Conservation (phyloP, 1,140 invertebrate genomes). For the Artemia franciscana region DNA sequence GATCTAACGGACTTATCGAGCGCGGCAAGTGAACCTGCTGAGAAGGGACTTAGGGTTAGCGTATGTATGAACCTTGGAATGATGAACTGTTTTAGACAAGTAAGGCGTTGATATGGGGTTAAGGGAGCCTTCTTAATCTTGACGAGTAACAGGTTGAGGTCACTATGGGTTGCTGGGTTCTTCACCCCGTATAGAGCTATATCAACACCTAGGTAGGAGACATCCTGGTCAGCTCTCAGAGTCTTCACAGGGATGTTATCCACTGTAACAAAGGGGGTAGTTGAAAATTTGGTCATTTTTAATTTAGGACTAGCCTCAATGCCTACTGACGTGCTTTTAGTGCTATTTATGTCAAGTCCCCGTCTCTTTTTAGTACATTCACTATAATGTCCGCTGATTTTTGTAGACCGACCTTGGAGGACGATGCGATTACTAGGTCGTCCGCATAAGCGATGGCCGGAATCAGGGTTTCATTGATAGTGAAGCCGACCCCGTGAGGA, state of each 20-base stretch:
- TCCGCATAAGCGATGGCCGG: constrained; percentile 17
- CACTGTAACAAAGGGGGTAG: not conserved
- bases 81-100: not conserved
- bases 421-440: constrained; percentile 15
- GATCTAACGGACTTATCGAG: not conserved
- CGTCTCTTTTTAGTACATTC: constrained; percentile 8
- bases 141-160: not conserved
- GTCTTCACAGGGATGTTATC: not conserved
- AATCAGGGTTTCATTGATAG: not conserved
- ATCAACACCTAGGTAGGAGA: not conserved
- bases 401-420: constrained; percentile 8
- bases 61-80: not conserved
- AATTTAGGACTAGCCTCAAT: constrained; percentile 6
- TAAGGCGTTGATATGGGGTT: not conserved
- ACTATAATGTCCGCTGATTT: constrained; percentile 4
- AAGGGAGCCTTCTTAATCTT: constrained; percentile 1
- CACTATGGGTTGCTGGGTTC: not conserved
- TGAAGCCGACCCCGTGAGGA: constrained; percentile 3
- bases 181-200: not conserved
- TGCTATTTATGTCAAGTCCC: constrained; percentile 7
- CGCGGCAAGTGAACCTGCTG: not conserved
- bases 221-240: not conserved
- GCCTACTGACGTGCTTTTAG: constrained; percentile 13
- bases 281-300: not conserved
- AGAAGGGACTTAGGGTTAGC: not conserved